These are phyloP conservation scores for Loris lydekkerianus DNA, from an alignment of 2,797 vertebrate genomes.

Conservation along the genomic window DNA sequence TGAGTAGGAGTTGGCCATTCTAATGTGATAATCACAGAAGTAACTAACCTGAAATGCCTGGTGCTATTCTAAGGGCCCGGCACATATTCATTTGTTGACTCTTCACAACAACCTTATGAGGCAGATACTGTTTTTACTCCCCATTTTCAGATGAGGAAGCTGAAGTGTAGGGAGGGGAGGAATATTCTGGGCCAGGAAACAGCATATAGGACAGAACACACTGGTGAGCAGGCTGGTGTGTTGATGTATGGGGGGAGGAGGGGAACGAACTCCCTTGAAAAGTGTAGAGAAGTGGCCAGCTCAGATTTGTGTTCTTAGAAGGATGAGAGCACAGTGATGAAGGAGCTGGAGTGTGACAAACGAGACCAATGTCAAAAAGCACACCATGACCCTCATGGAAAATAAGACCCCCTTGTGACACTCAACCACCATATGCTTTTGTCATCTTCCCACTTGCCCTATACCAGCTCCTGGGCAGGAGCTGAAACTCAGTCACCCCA, in stretches of 20 bases:
- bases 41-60: neutral
- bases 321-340: fast-evolving
- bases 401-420: neutral
- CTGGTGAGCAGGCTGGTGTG: neutral
- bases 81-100: neutral
- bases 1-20: neutral
- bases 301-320: neutral
- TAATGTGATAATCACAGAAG: neutral
- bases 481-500: neutral
- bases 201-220: neutral
- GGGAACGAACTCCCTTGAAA: neutral
- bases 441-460: too few species aligned
- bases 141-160: neutral
- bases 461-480: neutral
- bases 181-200: neutral
- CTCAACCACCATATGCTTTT: neutral
- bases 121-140: neutral
- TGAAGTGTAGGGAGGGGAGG: neutral
- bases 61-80: neutral
- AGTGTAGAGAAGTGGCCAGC: neutral
- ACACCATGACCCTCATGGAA: too few species aligned
- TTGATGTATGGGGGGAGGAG: fast-evolving
- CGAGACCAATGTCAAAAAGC: neutral
- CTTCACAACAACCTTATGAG: neutral
- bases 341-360: neutral